Evolutionary conservation across 1,140 invertebrate species (phyloP).

Genomic region (Drosophila arawakana): DNA sequence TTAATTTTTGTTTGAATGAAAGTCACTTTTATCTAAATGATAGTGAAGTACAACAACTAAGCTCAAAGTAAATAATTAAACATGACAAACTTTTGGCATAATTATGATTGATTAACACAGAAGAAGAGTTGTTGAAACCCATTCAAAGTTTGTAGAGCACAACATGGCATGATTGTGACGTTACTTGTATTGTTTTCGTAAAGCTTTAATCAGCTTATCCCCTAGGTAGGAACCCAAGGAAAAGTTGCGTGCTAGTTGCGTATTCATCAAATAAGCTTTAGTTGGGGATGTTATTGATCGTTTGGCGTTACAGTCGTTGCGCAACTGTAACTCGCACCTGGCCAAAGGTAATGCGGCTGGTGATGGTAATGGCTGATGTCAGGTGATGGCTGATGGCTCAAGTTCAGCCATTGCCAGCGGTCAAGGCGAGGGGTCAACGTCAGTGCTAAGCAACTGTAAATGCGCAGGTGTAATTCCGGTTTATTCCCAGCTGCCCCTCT

Average conservation of each 20-base stretch:
- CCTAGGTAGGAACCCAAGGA: constrained; percentile 17
- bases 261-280: constrained; percentile 52
- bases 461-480: constrained; percentile 60
- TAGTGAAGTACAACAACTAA: background rate
- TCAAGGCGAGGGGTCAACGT: constrained; percentile 76
- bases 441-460: constrained; percentile 19
- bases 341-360: background rate
- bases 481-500: constrained; percentile 57
- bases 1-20: no score
- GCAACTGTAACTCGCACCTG: constrained; percentile 50
- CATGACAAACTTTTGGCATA: no score
- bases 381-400: constrained; percentile 30
- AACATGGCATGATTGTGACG: constrained; percentile 7
- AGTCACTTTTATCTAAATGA: no score
- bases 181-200: no score
- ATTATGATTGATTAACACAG: no score
- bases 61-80: background rate
- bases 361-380: constrained; percentile 7
- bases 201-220: background rate
- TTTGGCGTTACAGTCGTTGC: constrained; percentile 45
- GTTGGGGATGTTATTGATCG: constrained; percentile 63
- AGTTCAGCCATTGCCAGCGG: constrained; percentile 64
- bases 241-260: constrained; percentile 67
- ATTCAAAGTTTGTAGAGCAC: no score
- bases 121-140: no score